A percentile compares a stretch with the other conserved stretches of the same genome.
phyloP scores from a whole-genome alignment of 2,797 vertebrate species.

The Poeciliopsis presidionis region DNA sequence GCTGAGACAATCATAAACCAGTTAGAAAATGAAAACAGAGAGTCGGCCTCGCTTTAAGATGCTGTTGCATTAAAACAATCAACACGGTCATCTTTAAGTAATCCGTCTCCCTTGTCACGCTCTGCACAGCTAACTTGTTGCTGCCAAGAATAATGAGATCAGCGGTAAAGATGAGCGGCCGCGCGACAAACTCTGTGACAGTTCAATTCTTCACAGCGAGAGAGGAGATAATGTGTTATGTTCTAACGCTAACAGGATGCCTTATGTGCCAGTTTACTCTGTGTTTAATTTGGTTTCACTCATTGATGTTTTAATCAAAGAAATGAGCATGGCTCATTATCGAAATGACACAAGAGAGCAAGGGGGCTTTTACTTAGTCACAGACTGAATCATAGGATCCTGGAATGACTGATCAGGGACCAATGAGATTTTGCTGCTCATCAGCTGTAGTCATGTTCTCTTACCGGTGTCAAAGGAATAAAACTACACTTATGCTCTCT shows the following conservation, averaged over 20 bases:
- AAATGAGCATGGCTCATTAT: conserved; percentile 13
- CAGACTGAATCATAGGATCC: conserved; percentile 22
- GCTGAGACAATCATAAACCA: neutral
- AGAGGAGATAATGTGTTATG: neutral
- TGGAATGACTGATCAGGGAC: conserved; percentile 6
- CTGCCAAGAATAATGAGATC: neutral
- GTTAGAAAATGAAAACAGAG: neutral
- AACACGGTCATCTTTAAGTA: neutral
- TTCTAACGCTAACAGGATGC: neutral
- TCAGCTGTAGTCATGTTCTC: conserved; percentile 32
- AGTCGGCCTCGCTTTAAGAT: neutral
- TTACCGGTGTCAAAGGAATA: conserved; percentile 28
- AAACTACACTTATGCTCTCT: neutral
- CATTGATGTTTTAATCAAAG: conserved; percentile 24
- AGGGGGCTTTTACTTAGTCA: conserved; percentile 24
- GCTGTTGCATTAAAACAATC: conserved; percentile 7
- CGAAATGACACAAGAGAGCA: conserved; percentile 25
- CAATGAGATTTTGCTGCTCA: conserved; percentile 18
- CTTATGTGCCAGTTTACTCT: neutral
- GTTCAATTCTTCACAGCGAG: neutral
- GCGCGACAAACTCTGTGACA: neutral
- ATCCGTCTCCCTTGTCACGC: conserved; percentile 1
- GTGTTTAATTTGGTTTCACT: conserved; percentile 22
- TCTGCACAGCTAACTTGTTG: conserved; percentile 5
- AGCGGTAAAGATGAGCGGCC: neutral